Conservation (phyloP, 53 echinoderm and acorn worm species). For the Henricia sp. region DNA sequence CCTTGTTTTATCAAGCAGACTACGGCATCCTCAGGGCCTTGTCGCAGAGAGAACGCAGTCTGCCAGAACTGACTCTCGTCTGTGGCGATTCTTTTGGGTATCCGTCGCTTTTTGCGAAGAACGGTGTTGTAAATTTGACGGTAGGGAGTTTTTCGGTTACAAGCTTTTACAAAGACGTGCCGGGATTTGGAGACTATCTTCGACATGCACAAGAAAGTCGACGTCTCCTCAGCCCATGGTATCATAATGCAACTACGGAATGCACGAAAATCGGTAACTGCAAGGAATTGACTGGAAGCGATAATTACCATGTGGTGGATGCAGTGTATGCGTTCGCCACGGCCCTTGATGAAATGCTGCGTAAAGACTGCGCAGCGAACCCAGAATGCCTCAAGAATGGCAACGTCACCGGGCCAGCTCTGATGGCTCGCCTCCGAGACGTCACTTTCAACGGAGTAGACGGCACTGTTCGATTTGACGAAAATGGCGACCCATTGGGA, state of each 20-base stretch:
- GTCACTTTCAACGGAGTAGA: slow-evolving; percentile 35
- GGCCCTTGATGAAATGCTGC: slow-evolving; percentile 48
- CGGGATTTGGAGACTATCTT: slow-evolving; percentile 10
- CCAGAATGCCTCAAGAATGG: slow-evolving; percentile 19
- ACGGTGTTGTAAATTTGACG: slow-evolving; percentile 21
- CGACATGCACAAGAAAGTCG: neutral
- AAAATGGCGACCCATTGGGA: slow-evolving; percentile 60
- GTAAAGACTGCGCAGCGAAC: slow-evolving; percentile 36
- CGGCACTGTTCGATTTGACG: slow-evolving; percentile 56
- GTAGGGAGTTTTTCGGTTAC: slow-evolving; percentile 5
- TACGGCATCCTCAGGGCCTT: neutral
- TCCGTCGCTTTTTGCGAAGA: neutral
- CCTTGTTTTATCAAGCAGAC: neutral
- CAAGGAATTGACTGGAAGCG: neutral
- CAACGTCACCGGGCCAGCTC: slow-evolving; percentile 18
- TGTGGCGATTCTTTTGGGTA: slow-evolving; percentile 25
- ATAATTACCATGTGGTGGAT: slow-evolving; percentile 23
- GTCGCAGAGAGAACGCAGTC: neutral
- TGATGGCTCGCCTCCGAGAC: slow-evolving; percentile 42
- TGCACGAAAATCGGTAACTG: neutral
- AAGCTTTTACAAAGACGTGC: slow-evolving; percentile 22
- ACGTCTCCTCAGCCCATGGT: slow-evolving; percentile 22
- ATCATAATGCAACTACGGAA: neutral
- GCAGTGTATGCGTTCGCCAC: slow-evolving; percentile 48
- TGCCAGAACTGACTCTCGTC: slow-evolving; percentile 13